These are phyloP conservation scores for Circaetus gallicus DNA, from an alignment of 2,113 vertebrate species.

Conservation along the genomic window DNA sequence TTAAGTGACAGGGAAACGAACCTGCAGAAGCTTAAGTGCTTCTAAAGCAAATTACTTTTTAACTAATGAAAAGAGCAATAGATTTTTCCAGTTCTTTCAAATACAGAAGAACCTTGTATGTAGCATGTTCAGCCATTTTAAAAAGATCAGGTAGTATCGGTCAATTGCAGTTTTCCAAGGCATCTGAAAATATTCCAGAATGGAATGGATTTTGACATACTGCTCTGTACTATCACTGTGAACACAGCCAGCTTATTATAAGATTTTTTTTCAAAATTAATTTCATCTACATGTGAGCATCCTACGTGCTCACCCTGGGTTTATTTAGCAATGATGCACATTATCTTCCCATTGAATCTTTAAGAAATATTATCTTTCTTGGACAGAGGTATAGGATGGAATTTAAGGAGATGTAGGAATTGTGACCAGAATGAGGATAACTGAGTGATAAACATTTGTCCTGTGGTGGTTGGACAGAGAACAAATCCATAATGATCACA, in stretches of 20 bases:
- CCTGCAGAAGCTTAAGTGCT: not conserved
- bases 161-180: not conserved
- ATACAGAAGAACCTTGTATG: not conserved
- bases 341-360: not conserved
- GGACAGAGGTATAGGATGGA: not conserved
- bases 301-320: not conserved
- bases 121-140: not conserved
- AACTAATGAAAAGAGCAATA: not conserved
- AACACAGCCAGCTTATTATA: not conserved
- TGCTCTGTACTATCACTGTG: not conserved
- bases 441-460: not conserved
- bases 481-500: not conserved
- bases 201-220: not conserved
- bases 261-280: not conserved
- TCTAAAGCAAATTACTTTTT: not conserved
- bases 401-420: not conserved
- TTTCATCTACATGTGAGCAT: not conserved
- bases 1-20: not conserved
- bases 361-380: not conserved
- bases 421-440: not conserved
- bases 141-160: not conserved
- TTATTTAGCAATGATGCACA: not conserved
- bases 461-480: not conserved
- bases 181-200: not conserved
- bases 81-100: not conserved